Percentiles rank a stretch among this genome's conserved stretches.
These are phyloP conservation scores for Drosophila mettleri DNA, from an alignment of 2,888 invertebrate genomes.

Conservation along the genomic window DNA sequence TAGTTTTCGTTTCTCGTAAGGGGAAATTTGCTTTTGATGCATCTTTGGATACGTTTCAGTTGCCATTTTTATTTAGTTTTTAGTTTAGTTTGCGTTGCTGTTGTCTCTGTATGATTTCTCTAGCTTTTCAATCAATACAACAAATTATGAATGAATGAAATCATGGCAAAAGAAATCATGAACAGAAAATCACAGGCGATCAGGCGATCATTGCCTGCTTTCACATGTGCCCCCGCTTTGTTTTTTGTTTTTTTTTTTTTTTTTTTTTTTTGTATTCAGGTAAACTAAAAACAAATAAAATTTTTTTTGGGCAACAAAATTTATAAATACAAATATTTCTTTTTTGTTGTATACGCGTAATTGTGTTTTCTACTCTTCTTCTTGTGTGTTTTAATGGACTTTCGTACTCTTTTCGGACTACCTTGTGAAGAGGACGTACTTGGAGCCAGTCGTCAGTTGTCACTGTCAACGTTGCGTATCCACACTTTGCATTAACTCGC, in stretches of 20 bases:
- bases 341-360: slow-evolving; percentile 48
- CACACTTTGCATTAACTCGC: slow-evolving; percentile 29
- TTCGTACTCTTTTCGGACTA: slow-evolving; percentile 28
- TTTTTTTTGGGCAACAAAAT: slow-evolving; percentile 58
- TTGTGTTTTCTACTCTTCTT: not conserved
- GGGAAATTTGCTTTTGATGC: slow-evolving; percentile 77
- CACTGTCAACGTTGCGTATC: slow-evolving; percentile 16
- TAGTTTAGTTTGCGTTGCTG: slow-evolving; percentile 37
- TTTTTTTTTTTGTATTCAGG: not conserved
- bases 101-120: slow-evolving; percentile 34
- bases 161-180: slow-evolving; percentile 26
- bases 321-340: slow-evolving; percentile 58
- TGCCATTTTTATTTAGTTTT: slow-evolving; percentile 57
- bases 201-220: slow-evolving; percentile 5
- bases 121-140: slow-evolving; percentile 48
- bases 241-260: not conserved
- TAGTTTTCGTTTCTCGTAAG: not conserved
- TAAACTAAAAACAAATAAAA: slow-evolving; percentile 56
- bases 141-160: slow-evolving; percentile 54
- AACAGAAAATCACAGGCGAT: slow-evolving; percentile 36
- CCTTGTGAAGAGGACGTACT: slow-evolving; percentile 15
- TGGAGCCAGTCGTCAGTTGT: not conserved
- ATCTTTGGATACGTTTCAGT: slow-evolving; percentile 85
- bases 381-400: slow-evolving; percentile 9
- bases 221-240: not conserved